Evolutionary conservation across 2,888 invertebrate species (phyloP), one percentile per base, ranked within the genome.

Genomic region (Siphonodentalium dalli): DNA sequence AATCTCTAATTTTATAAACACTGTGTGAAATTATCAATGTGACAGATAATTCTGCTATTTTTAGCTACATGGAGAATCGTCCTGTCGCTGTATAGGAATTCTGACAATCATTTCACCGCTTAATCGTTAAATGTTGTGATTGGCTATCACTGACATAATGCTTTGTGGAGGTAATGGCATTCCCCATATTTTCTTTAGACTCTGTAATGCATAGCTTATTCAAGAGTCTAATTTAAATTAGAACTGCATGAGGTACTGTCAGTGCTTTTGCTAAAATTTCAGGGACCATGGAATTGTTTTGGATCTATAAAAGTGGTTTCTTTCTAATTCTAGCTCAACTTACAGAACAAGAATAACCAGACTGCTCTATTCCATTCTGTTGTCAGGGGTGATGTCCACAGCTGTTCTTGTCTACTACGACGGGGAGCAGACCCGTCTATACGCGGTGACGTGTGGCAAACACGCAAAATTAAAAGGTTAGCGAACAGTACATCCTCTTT

Each of bases 281-380:
- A 33, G 13, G 2, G 3, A 13, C 15, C 15, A n/a, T 33, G 13
- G 13, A 33, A 33, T 33, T n/a, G 13, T 8, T 15, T 15, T 33
- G 18, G n/a, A 6, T 15, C n/a, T 33, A 33, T 15, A 6, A 15
- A n/a, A 33, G n/a, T 23, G 9, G 13, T 40, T 2, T 48, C 31
- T 45, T 29, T 29, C 11, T 42, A 40, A 11, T 54, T 59, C 4
- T 56, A 76, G 76, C 41, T 76, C 6, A 68, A 76, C 39, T 59
- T 69, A 23, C 66, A 69, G 48, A 74, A 74, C 52, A 61, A 54
- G 27, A 46, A 60, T 9, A 69, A 68, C 1, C 72, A 74, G 52
- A 72, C 74, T 35, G 70, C 76, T 0, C 53, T 76, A 35, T 75
- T 75, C 45, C 71, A 74, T 51, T 69, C 71, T 56, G 57, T 75